These are phyloP conservation scores for Toxonevra muliebris DNA, from an alignment of 2,888 invertebrate species.

Conservation along the genomic window DNA sequence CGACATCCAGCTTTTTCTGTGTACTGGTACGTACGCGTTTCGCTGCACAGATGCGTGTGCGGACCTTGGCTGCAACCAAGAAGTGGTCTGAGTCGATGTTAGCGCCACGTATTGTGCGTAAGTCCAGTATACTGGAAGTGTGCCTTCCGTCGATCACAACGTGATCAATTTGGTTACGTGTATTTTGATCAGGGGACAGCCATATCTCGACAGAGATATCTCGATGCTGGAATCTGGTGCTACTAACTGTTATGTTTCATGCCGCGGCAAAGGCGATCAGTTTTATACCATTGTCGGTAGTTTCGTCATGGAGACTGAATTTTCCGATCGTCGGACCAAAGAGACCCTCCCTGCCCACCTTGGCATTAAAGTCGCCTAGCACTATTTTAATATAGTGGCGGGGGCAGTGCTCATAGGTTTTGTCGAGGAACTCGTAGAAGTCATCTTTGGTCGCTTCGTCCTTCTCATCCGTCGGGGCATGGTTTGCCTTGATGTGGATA, in stretches of 20 bases:
- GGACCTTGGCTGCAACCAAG: slow-evolving; percentile 25
- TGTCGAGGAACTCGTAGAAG: not conserved
- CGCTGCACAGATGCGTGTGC: slow-evolving; percentile 5
- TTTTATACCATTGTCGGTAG: slow-evolving; percentile 8
- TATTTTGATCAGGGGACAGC: slow-evolving; percentile 17
- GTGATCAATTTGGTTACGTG: slow-evolving; percentile 27
- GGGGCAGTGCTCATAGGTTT: slow-evolving; percentile 12
- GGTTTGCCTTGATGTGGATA: too few relatives aligned
- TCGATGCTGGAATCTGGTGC: slow-evolving; percentile 30
- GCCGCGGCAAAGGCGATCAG: slow-evolving; percentile 27
- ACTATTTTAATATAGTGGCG: slow-evolving; percentile 26
- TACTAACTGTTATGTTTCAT: slow-evolving; percentile 28
- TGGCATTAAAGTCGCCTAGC: slow-evolving; percentile 25
- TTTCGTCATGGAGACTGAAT: slow-evolving; percentile 22
- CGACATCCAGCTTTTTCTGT: slow-evolving; percentile 4
- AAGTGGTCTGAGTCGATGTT: slow-evolving; percentile 29
- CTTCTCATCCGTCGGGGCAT: too few relatives aligned
- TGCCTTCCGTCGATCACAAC: slow-evolving; percentile 28
- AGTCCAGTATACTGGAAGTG: slow-evolving; percentile 18
- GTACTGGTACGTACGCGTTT: not conserved
- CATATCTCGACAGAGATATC: slow-evolving; percentile 25
- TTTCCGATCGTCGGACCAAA: not conserved
- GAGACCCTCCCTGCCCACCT: too few relatives aligned
- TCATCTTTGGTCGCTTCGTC: not conserved
- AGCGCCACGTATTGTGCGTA: slow-evolving; percentile 8